These are phyloP conservation scores for Drosophila ficusphila DNA, from an alignment of 1,140 invertebrate genomes.

Conservation along the genomic window DNA sequence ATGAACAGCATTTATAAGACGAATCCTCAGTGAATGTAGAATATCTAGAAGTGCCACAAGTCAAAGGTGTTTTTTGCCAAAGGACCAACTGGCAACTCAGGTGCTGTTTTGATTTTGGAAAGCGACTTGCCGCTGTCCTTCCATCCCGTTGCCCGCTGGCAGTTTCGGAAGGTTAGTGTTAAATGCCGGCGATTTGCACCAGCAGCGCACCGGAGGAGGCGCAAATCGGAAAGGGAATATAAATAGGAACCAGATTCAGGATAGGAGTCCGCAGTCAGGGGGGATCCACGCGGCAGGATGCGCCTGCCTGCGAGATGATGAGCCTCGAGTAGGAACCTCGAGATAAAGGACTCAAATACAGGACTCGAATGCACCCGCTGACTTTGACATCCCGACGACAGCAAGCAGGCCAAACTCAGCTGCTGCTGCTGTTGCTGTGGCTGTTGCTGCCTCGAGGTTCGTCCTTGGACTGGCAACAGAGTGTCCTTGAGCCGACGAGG, in stretches of 20 bases:
- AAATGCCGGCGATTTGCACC: slow-evolving; percentile 77
- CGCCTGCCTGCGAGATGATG: slow-evolving; percentile 50
- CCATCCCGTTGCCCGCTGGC: slow-evolving; percentile 17
- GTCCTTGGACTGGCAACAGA: neutral
- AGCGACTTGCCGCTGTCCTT: slow-evolving; percentile 10
- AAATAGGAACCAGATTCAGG: neutral
- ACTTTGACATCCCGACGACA: slow-evolving; percentile 54
- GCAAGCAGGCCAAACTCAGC: slow-evolving; percentile 57
- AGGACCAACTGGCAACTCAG: slow-evolving; percentile 20
- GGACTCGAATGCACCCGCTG: slow-evolving; percentile 58
- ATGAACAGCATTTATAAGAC: too few relatives aligned
- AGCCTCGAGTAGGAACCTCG: slow-evolving; percentile 44
- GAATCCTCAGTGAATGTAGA: too few relatives aligned
- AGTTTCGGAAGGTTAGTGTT: slow-evolving; percentile 63
- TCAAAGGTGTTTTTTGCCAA: slow-evolving; percentile 32
- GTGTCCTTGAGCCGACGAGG: slow-evolving; percentile 51
- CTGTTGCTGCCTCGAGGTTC: neutral
- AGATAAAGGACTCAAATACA: slow-evolving; percentile 17
- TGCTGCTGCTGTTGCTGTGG: slow-evolving; percentile 11
- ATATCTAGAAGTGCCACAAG: neutral
- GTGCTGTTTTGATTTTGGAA: slow-evolving; percentile 44
- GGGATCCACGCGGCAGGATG: slow-evolving; percentile 64
- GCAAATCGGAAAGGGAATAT: neutral
- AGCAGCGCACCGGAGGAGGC: slow-evolving; percentile 69
- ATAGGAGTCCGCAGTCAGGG: slow-evolving; percentile 1